Conservation (phyloP, 2,888 invertebrate species). For the Anaspis maculata region DNA sequence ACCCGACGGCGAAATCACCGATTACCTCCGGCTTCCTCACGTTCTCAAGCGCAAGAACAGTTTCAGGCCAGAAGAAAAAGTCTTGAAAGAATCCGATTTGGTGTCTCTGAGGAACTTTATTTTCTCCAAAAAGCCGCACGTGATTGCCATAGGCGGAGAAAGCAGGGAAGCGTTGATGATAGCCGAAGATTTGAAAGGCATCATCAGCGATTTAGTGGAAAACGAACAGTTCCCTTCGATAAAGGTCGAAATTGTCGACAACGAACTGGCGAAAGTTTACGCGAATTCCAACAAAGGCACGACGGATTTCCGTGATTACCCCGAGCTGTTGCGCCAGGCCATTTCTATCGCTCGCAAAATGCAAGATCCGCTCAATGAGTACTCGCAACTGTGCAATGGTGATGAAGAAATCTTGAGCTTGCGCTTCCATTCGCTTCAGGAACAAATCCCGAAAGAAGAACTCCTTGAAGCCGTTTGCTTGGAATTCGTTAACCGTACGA, state of each 20-base stretch:
- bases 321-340: conserved; percentile 81
- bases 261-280: conserved; percentile 87
- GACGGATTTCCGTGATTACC: conserved; percentile 88
- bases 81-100: conserved; percentile 49
- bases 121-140: conserved; percentile 84
- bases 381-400: conserved; percentile 88
- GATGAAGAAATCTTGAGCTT: conserved; percentile 96
- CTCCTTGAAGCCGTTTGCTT: conserved; percentile 75
- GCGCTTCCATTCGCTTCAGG: conserved; percentile 80
- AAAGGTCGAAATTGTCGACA: conserved; percentile 86
- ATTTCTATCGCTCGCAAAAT: conserved; percentile 85
- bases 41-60: conserved; percentile 75
- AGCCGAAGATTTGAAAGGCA: conserved; percentile 66
- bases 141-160: conserved; percentile 74
- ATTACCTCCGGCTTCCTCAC: conserved; percentile 81
- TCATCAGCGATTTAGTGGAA: conserved; percentile 65
- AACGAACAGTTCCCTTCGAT: conserved; percentile 83
- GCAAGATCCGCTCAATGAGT: conserved; percentile 94
- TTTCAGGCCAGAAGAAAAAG: conserved; percentile 57
- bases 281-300: conserved; percentile 82
- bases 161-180: conserved; percentile 80
- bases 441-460: conserved; percentile 76
- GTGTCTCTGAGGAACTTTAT: conserved; percentile 73
- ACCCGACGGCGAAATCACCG: conserved; percentile 85
- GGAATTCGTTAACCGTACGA: conserved; percentile 91